Percentiles rank a stretch among this genome's conserved stretches.
Conservation (phyloP, 2,797 vertebrate species). For the Myripristis jacobus region DNA sequence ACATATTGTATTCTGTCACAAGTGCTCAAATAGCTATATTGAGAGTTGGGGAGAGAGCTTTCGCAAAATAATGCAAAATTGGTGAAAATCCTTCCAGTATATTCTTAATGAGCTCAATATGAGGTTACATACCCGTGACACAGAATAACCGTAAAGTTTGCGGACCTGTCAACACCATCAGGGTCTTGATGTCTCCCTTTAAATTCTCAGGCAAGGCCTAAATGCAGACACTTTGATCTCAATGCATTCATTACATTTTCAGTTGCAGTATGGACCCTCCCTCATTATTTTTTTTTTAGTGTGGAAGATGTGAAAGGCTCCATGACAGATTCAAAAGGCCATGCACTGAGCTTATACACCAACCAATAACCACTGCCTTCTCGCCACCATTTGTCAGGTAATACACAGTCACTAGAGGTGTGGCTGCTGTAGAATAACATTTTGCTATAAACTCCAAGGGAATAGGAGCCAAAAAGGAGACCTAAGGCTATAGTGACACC, state of each 20-base stretch:
- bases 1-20: not conserved
- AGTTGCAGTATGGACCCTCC: constrained; percentile 28
- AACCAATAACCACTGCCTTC: constrained; percentile 61
- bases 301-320: constrained; percentile 35
- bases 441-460: constrained; percentile 62
- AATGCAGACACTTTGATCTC: constrained; percentile 44
- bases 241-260: constrained; percentile 14
- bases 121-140: constrained; percentile 10
- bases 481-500: constrained; percentile 59
- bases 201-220: constrained; percentile 20
- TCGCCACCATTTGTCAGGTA: constrained; percentile 51
- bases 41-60: constrained; percentile 1
- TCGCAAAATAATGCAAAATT: constrained; percentile 6
- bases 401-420: constrained; percentile 56
- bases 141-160: constrained; percentile 15
- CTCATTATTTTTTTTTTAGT: constrained; percentile 36
- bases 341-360: constrained; percentile 54
- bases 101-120: constrained; percentile 14
- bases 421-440: constrained; percentile 41
- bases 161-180: constrained; percentile 13
- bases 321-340: constrained; percentile 39
- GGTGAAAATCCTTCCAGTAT: not conserved
- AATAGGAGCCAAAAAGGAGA: constrained; percentile 69
- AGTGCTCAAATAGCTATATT: constrained; percentile 19
- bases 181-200: constrained; percentile 22